Evolutionary conservation across 2,797 vertebrate genomes (phyloP).

Genomic region (Thunnus albacares): DNA sequence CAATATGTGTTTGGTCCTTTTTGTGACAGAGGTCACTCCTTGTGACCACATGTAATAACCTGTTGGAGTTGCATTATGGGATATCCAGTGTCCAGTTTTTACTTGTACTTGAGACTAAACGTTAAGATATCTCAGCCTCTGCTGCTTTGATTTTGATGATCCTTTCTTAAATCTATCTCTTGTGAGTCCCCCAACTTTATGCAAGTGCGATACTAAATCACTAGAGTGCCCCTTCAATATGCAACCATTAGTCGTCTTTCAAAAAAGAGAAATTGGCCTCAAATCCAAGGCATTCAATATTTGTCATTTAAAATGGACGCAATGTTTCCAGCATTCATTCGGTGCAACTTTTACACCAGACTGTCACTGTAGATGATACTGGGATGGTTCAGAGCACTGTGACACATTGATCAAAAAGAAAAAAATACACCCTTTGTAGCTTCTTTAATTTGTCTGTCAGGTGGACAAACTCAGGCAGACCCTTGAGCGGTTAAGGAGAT

Average conservation of each 20-base stretch:
- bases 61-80: neutral
- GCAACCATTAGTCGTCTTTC: too few relatives aligned
- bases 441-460: slow-evolving; percentile 58
- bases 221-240: neutral
- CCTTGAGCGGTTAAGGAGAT: slow-evolving; percentile 83
- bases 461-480: slow-evolving; percentile 74
- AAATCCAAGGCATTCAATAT: neutral
- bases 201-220: neutral
- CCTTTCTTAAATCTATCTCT: neutral
- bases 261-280: neutral
- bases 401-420: slow-evolving; percentile 48
- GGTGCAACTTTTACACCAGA: neutral
- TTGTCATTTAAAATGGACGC: neutral
- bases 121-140: neutral
- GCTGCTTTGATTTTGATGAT: neutral
- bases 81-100: neutral
- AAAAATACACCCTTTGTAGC: slow-evolving; percentile 38
- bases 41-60: too few relatives aligned
- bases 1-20: too few relatives aligned
- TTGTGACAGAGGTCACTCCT: too few relatives aligned
- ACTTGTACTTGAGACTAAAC: neutral
- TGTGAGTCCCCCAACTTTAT: neutral
- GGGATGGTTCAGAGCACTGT: neutral
- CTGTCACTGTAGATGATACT: slow-evolving; percentile 1
- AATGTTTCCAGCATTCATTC: neutral